Conservation (phyloP, 2,888 invertebrate species). For the Eilema caniola region DNA sequence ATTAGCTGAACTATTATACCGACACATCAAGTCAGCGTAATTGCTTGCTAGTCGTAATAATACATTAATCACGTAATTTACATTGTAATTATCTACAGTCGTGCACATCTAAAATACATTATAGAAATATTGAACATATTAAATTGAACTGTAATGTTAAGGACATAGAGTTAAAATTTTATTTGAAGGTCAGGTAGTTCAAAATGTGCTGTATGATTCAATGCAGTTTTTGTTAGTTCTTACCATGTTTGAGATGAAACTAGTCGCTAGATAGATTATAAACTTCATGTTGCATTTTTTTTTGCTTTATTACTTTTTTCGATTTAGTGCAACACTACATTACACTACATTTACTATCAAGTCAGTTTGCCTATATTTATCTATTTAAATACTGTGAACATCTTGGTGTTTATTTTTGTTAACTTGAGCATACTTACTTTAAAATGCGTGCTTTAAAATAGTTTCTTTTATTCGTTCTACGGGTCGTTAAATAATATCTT, state of each 20-base stretch:
- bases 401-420: too few relatives aligned
- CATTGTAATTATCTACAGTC: background rate
- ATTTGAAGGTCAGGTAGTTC: background rate
- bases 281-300: constrained; percentile 8
- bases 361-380: background rate
- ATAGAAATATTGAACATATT: background rate
- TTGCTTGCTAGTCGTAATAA: constrained; percentile 6
- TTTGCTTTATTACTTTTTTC: background rate
- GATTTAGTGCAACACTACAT: too few relatives aligned
- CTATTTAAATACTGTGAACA: too few relatives aligned
- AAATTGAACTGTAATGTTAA: background rate
- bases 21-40: background rate
- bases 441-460: too few relatives aligned
- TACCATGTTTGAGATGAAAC: background rate
- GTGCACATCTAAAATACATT: background rate
- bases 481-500: background rate
- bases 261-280: background rate
- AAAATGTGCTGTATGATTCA: background rate
- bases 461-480: too few relatives aligned
- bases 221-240: background rate
- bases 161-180: background rate
- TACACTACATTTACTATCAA: background rate
- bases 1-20: background rate
- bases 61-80: constrained; percentile 10
- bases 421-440: too few relatives aligned